Percentiles rank a stretch among this genome's conserved stretches.
These are phyloP conservation scores for Pachycephala philippinensis DNA, from an alignment of 2,113 vertebrate genomes.

Conservation along the genomic window DNA sequence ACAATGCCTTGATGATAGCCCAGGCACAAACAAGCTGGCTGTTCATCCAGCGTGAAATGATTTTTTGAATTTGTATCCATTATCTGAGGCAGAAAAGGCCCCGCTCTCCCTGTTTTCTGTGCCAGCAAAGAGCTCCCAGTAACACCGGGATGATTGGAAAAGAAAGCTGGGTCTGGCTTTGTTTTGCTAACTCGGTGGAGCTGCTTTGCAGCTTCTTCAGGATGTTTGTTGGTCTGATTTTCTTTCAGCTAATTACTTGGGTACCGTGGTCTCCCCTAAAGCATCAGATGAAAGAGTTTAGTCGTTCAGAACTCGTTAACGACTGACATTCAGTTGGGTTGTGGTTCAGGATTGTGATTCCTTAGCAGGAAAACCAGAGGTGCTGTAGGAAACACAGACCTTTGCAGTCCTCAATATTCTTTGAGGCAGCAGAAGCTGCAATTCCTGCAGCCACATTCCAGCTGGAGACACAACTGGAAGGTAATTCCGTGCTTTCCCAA, in stretches of 20 bases:
- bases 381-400: neutral
- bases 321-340: neutral
- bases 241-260: neutral
- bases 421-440: neutral
- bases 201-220: neutral
- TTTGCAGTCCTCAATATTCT: neutral
- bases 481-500: neutral
- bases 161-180: neutral
- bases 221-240: neutral
- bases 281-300: neutral
- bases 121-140: neutral
- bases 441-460: neutral
- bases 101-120: neutral
- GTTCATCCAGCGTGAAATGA: slow-evolving; percentile 47
- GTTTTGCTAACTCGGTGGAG: neutral
- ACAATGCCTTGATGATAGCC: neutral
- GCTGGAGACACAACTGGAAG: neutral
- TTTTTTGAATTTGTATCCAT: neutral
- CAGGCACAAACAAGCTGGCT: neutral
- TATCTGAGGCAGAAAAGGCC: neutral
- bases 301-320: neutral
- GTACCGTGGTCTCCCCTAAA: neutral
- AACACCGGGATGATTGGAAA: neutral
- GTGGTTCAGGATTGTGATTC: neutral
- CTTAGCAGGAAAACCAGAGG: neutral